Evolutionary conservation across 2,113 vertebrate species (phyloP).

Genomic region (Campylomormyrus tamandua): DNA sequence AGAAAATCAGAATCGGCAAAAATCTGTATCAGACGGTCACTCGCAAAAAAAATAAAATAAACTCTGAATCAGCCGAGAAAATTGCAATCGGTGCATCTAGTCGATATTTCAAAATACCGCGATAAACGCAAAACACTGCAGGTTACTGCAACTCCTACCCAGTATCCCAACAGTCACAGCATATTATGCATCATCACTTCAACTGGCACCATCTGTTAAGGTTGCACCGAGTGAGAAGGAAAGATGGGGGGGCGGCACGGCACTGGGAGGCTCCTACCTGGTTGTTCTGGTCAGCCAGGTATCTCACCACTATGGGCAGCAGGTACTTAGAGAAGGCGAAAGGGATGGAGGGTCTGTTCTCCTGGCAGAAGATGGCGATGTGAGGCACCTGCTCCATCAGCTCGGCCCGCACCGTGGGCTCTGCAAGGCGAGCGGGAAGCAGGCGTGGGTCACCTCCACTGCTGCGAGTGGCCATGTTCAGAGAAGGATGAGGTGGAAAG

Average conservation of each 20-base stretch:
- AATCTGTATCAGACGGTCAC: too few relatives aligned
- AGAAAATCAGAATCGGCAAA: too few relatives aligned
- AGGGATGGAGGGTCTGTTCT: constrained; percentile 77
- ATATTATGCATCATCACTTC: neutral
- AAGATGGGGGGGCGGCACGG: neutral
- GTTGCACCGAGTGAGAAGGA: neutral
- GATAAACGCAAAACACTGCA: neutral
- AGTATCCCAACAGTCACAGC: neutral
- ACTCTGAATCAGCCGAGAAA: too few relatives aligned
- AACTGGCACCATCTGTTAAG: neutral
- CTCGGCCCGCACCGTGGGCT: constrained; percentile 79
- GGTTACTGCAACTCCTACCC: neutral
- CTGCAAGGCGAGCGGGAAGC: constrained; percentile 40
- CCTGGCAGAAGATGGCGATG: constrained; percentile 82
- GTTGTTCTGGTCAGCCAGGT: constrained; percentile 82
- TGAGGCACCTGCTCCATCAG: constrained; percentile 86
- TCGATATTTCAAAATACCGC: neutral
- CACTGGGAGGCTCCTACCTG: constrained; percentile 57
- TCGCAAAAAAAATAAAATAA: too few relatives aligned
- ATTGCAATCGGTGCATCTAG: too few relatives aligned
- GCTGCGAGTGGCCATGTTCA: neutral
- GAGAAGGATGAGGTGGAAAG: neutral
- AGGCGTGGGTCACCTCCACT: neutral
- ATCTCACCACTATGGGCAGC: constrained; percentile 77
- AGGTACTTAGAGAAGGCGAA: constrained; percentile 80